Evolutionary conservation across 2,113 vertebrate genomes (phyloP).

Genomic region (Azemiops feae): DNA sequence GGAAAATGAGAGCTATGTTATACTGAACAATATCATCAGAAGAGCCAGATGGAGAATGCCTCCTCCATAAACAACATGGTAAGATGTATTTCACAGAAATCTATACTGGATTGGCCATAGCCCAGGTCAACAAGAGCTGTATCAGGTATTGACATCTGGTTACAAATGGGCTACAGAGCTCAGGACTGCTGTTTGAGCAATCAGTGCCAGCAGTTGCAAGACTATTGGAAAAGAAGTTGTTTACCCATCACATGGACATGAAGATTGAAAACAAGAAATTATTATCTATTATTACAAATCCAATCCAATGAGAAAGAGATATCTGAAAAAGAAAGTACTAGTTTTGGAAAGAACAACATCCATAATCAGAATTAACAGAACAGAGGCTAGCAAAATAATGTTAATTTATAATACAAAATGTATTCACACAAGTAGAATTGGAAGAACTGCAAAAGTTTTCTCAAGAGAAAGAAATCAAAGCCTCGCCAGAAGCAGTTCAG

Average conservation of each 20-base stretch:
- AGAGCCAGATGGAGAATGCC: neutral
- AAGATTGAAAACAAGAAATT: neutral
- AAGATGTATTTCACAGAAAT: neutral
- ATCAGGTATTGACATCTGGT: neutral
- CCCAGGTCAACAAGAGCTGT: neutral
- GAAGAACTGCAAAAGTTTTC: neutral
- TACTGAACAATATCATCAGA: neutral
- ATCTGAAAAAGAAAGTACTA: neutral
- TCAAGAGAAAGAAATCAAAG: neutral
- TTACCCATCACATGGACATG: neutral
- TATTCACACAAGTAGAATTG: neutral
- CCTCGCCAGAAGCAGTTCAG: too few species aligned
- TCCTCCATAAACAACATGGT: neutral
- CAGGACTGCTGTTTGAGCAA: neutral
- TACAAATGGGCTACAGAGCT: neutral
- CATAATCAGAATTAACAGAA: neutral
- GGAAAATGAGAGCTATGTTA: neutral
- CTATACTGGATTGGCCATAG: neutral
- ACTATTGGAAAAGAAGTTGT: neutral
- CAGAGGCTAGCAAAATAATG: neutral
- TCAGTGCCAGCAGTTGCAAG: neutral
- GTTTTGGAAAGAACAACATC: neutral
- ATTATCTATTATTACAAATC: neutral
- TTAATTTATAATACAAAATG: neutral
- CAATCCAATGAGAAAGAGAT: neutral